Percentiles rank a stretch among this genome's conserved stretches.
phyloP scores from a whole-genome alignment of 2,113 vertebrate species.

The Rostratula benghalensis region DNA sequence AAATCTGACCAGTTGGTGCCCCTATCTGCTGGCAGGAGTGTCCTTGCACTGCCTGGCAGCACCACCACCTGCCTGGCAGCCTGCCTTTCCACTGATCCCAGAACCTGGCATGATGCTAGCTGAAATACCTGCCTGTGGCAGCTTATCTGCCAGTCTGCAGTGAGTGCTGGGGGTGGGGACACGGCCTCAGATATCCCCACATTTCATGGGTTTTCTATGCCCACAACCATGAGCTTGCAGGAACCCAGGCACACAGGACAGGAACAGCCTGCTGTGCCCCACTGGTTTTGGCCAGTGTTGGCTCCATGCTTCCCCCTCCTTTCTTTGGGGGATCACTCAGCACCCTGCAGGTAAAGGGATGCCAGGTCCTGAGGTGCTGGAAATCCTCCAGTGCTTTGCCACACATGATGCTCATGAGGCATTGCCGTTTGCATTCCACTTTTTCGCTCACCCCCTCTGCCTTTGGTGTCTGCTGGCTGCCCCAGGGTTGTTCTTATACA shows the following conservation, averaged over 20 bases:
- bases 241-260: accelerated
- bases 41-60: neutral
- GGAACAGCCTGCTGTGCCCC: neutral
- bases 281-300: neutral
- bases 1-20: neutral
- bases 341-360: neutral
- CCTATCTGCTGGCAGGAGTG: neutral
- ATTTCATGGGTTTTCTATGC: accelerated
- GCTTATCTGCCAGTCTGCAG: neutral
- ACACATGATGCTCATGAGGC: accelerated
- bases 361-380: neutral
- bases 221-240: neutral
- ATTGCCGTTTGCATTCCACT: accelerated
- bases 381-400: neutral
- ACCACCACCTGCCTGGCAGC: neutral
- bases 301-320: neutral
- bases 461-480: neutral
- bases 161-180: neutral
- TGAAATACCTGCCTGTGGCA: neutral
- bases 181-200: neutral
- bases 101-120: accelerated
- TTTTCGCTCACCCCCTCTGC: neutral
- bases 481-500: neutral
- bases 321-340: neutral
- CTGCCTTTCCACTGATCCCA: accelerated